phyloP scores from a whole-genome alignment of 1,140 invertebrate genomes.

The Pararge aegeria region DNA sequence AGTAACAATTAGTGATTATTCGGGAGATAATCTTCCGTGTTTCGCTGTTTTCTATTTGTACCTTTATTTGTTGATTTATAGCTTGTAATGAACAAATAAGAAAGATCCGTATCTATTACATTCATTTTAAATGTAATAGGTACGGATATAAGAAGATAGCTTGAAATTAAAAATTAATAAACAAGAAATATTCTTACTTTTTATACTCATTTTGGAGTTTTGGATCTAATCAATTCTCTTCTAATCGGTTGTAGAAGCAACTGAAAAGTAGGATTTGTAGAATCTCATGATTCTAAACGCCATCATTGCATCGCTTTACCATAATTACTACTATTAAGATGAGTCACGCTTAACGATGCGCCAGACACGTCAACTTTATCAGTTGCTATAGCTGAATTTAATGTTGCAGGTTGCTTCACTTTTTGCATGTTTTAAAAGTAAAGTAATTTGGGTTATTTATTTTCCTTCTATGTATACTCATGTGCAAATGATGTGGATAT shows the following conservation, averaged over 20 bases:
- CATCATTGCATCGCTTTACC: constrained; percentile 45
- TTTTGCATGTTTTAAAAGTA: not conserved
- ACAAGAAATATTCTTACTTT: no score
- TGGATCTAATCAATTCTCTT: not conserved
- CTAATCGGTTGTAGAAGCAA: not conserved
- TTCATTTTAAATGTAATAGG: no score
- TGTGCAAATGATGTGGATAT: no score
- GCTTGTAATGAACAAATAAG: no score
- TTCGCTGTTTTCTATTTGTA: not conserved
- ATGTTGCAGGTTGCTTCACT: constrained; percentile 6
- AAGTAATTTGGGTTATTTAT: not conserved
- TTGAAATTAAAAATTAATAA: no score
- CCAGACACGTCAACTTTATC: constrained; percentile 58
- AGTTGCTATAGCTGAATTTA: constrained; percentile 52
- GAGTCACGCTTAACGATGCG: constrained; percentile 73
- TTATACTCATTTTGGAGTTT: no score
- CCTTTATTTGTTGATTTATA: not conserved
- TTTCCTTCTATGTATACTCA: no score
- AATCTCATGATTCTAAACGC: constrained; percentile 33
- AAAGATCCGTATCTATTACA: no score
- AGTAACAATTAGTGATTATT: constrained; percentile 3
- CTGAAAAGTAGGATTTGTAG: not conserved
- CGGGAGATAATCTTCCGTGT: not conserved
- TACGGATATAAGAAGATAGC: no score
- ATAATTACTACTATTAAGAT: constrained; percentile 75